These are phyloP conservation scores for Lasioglossum zephyrum DNA, from an alignment of 2,888 invertebrate species.

Conservation along the genomic window DNA sequence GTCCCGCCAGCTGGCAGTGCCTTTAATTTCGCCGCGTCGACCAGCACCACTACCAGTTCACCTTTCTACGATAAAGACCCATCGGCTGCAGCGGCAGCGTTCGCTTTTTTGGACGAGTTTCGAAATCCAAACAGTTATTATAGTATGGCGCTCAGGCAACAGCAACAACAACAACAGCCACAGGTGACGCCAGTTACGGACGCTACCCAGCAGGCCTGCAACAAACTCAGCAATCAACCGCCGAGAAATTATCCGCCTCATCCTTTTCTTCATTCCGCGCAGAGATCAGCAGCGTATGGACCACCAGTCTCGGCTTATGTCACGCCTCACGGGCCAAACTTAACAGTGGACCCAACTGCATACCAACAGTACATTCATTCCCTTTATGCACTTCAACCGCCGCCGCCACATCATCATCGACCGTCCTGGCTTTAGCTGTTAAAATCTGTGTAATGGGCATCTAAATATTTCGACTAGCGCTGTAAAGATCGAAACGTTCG, in stretches of 20 bases:
- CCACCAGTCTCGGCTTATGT: conserved; percentile 82
- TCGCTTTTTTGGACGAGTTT: conserved; percentile 81
- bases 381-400: conserved; percentile 81
- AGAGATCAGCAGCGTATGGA: conserved; percentile 80
- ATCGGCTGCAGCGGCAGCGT: conserved; percentile 81
- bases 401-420: conserved; percentile 82
- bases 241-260: conserved; percentile 80
- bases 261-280: conserved; percentile 81
- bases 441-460: conserved; percentile 59
- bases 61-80: conserved; percentile 82
- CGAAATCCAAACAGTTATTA: conserved; percentile 82
- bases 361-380: conserved; percentile 83
- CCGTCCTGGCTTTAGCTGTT: conserved; percentile 83
- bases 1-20: conserved; percentile 90
- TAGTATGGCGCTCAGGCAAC: conserved; percentile 78
- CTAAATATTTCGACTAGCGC: conserved; percentile 18
- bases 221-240: conserved; percentile 79
- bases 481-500: background rate
- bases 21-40: conserved; percentile 92
- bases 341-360: conserved; percentile 81
- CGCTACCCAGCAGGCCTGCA: conserved; percentile 74
- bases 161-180: conserved; percentile 71
- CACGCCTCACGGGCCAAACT: conserved; percentile 80
- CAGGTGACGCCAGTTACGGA: conserved; percentile 70
- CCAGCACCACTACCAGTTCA: conserved; percentile 80